Base-by-base conservation (phyloP, 2,888 invertebrate genomes). In the Colostygia pectinataria region DNA sequence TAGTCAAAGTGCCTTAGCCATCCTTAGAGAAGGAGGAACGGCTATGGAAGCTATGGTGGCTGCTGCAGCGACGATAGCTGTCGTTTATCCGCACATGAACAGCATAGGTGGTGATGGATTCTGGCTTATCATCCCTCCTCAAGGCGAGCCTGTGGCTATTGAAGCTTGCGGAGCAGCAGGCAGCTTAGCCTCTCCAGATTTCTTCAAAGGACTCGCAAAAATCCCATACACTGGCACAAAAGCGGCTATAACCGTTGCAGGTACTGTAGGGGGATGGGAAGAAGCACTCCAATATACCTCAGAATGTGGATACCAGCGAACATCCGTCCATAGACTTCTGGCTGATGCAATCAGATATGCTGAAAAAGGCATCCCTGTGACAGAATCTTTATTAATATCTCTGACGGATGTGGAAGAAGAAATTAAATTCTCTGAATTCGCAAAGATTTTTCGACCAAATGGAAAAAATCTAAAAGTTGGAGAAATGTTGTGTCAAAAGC, bases 21-120 rank as follows among this genome's bases (percentile, higher is more conserved):
- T 89, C 2, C 72, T 89, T 0, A 71, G 71, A 61, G 75, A 78
- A 59, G 89, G 87, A 12, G 89, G 89, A 13, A 87, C 87, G 4
- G 89, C 88, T 1, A 83, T 89, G 41, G 88, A 88, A 63, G 89
- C 89, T 1, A 80, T 76, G 55, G 79, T 89, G 0, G 75, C 86
- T 12, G 89, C 88, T 4, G 89, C 89, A 7, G 88, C 89, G 1
- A 88, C 87, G 0, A 65, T 87, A 25, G 67, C 86, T 1, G 87
- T 89, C 2, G 83, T 87, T 0, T 87, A 84, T 38, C 89, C 89
- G 13, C 85, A 88, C 37, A 85, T 85, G 86, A 88, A 84, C 53
- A 65, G 80, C 40, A 83, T 89, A 18, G 89, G 88, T 1, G 88
- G 89, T 1, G 89, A 89, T 49, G 74, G 82, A 0, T 85, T 85